These are phyloP conservation scores for Typhlichthys subterraneus DNA, from an alignment of 2,797 vertebrate species.

Conservation along the genomic window DNA sequence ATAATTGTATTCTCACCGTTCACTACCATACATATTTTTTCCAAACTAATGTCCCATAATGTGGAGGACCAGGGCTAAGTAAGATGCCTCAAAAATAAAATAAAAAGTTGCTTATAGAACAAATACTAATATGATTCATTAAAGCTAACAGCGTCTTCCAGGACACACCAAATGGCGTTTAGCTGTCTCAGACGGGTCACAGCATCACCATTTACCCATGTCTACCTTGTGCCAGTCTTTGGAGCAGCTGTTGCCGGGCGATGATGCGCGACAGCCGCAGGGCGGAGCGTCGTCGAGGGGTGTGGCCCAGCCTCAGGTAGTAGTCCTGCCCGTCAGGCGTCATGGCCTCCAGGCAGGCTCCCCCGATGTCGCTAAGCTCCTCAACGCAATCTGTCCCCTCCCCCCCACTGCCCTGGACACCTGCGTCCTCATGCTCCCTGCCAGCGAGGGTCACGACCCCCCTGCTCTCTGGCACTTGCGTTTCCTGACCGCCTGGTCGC, in stretches of 20 bases:
- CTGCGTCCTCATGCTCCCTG: neutral
- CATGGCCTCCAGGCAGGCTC: constrained; percentile 64
- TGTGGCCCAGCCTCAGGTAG: constrained; percentile 75
- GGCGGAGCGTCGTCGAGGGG: constrained; percentile 66
- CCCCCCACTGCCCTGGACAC: neutral
- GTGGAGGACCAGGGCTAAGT: too few relatives aligned
- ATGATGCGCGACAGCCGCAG: constrained; percentile 78
- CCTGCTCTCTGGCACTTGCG: neutral
- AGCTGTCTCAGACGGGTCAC: neutral
- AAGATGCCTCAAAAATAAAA: too few relatives aligned
- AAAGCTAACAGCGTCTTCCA: too few relatives aligned
- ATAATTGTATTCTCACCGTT: too few relatives aligned
- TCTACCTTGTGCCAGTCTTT: constrained; percentile 74
- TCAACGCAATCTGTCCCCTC: neutral
- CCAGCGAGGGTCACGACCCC: constrained; percentile 6
- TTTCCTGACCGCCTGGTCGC: neutral
- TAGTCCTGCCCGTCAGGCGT: constrained; percentile 64
- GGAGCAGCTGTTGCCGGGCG: constrained; percentile 72
- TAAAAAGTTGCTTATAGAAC: too few relatives aligned
- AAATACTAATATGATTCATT: too few relatives aligned
- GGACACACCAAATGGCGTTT: too few relatives aligned
- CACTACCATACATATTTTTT: too few relatives aligned
- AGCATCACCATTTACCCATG: neutral
- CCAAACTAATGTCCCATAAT: too few relatives aligned
- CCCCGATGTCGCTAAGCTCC: constrained; percentile 48